phyloP scores from a whole-genome alignment of 2,888 invertebrate species.

The Eupithecia insigniata region DNA sequence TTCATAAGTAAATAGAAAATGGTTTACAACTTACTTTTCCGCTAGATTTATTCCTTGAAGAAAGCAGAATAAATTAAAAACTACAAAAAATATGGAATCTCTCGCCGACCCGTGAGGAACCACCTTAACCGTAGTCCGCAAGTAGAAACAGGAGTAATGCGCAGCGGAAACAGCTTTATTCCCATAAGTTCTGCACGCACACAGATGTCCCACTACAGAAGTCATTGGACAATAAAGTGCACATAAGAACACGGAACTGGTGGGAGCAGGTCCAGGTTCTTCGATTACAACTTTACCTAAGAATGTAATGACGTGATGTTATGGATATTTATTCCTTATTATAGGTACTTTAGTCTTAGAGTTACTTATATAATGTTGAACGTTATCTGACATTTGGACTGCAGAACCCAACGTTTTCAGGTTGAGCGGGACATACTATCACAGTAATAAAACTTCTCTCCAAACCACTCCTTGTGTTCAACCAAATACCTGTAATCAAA shows the following conservation, averaged over 20 bases:
- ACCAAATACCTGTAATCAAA: constrained; percentile 87
- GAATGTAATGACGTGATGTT: neutral
- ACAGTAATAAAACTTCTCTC: constrained; percentile 88
- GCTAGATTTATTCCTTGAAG: too few relatives aligned
- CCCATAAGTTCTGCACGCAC: neutral
- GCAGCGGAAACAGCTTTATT: neutral
- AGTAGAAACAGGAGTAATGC: neutral
- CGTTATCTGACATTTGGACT: neutral
- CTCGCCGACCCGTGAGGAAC: too few relatives aligned
- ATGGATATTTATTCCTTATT: neutral
- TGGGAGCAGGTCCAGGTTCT: neutral
- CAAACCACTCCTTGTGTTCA: constrained; percentile 92
- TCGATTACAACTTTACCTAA: neutral
- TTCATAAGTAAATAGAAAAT: too few relatives aligned
- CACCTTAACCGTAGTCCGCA: neutral
- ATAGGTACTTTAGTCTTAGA: neutral
- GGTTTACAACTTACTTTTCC: too few relatives aligned
- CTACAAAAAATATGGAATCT: too few relatives aligned
- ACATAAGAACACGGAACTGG: neutral
- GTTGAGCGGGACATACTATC: constrained; percentile 71
- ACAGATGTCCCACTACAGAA: neutral
- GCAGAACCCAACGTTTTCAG: constrained; percentile 4
- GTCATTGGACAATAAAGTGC: neutral
- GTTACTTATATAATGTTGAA: neutral
- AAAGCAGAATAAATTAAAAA: too few relatives aligned